These are phyloP conservation scores for Micrasema longulum DNA, from an alignment of 1,140 invertebrate genomes.

Conservation along the genomic window DNA sequence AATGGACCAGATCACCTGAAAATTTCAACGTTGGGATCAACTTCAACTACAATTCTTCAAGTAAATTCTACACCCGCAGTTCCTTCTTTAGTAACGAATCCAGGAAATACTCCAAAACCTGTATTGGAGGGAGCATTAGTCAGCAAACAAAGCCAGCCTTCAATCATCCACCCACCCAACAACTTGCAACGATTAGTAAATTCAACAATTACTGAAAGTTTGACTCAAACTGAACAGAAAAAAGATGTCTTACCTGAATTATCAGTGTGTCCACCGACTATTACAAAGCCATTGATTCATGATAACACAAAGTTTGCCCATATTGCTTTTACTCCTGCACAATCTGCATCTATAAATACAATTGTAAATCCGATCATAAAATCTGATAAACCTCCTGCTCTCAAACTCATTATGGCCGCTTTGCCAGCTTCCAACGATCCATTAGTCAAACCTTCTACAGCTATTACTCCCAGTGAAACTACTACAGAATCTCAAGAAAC, in stretches of 20 bases:
- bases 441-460: neutral
- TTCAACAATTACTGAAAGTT: slow-evolving; percentile 24
- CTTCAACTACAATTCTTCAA: slow-evolving; percentile 4
- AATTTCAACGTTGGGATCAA: slow-evolving; percentile 1
- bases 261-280: slow-evolving; percentile 12
- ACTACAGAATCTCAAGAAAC: slow-evolving; percentile 6
- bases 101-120: neutral
- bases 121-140: neutral
- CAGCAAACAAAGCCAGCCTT: slow-evolving; percentile 39
- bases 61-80: slow-evolving; percentile 9
- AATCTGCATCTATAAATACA: slow-evolving; percentile 26
- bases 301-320: slow-evolving; percentile 16
- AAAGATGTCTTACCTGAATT: slow-evolving; percentile 23
- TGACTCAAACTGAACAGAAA: slow-evolving; percentile 18
- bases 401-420: slow-evolving; percentile 22
- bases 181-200: slow-evolving; percentile 29
- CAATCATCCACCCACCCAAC: slow-evolving; percentile 14
- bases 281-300: slow-evolving; percentile 5
- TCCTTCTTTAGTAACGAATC: neutral
- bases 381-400: slow-evolving; percentile 30
- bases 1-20: slow-evolving; percentile 41
- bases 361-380: slow-evolving; percentile 30
- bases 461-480: slow-evolving; percentile 4
- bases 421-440: neutral
- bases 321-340: slow-evolving; percentile 15